phyloP scores from a whole-genome alignment of 2,888 invertebrate species.

The Hypolimnas misippus region DNA sequence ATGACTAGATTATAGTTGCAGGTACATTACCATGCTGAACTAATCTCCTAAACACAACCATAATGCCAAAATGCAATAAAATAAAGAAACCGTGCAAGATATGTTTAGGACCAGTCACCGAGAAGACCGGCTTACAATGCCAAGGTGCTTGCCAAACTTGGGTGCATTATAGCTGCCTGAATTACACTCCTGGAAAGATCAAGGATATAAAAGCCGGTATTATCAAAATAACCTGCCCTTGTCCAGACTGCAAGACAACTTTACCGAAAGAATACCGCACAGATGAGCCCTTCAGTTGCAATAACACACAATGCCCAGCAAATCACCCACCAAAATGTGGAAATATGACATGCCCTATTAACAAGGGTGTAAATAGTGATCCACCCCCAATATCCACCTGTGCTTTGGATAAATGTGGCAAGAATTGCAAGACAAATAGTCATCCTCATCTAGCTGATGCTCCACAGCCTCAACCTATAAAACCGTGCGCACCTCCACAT shows the following conservation, averaged over 20 bases:
- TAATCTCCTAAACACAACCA: conserved; percentile 14
- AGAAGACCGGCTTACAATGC: conserved; percentile 66
- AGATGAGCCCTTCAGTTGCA: conserved; percentile 59
- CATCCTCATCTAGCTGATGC: conserved; percentile 40
- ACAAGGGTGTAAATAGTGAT: conserved; percentile 38
- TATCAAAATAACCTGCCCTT: conserved; percentile 70
- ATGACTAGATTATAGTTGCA: conserved; percentile 25
- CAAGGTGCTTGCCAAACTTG: conserved; percentile 67
- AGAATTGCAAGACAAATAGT: conserved; percentile 51
- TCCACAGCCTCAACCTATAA: conserved; percentile 21
- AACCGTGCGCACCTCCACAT: conserved; percentile 28
- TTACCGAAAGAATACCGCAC: conserved; percentile 58
- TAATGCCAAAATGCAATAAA: conserved; percentile 50
- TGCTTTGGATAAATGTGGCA: conserved; percentile 52
- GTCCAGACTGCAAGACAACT: conserved; percentile 65
- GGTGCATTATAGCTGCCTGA: conserved; percentile 68
- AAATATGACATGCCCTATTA: conserved; percentile 50
- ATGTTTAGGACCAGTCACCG: conserved; percentile 60
- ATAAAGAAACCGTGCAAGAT: conserved; percentile 71
- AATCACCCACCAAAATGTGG: conserved; percentile 54
- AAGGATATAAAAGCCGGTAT: conserved; percentile 65
- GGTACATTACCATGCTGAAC: conserved; percentile 25
- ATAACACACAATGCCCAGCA: conserved; percentile 60
- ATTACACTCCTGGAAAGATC: conserved; percentile 71
- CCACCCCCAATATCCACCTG: conserved; percentile 39